phyloP scores from a whole-genome alignment of 2,113 vertebrate genomes.

The Oreochromis aureus region DNA sequence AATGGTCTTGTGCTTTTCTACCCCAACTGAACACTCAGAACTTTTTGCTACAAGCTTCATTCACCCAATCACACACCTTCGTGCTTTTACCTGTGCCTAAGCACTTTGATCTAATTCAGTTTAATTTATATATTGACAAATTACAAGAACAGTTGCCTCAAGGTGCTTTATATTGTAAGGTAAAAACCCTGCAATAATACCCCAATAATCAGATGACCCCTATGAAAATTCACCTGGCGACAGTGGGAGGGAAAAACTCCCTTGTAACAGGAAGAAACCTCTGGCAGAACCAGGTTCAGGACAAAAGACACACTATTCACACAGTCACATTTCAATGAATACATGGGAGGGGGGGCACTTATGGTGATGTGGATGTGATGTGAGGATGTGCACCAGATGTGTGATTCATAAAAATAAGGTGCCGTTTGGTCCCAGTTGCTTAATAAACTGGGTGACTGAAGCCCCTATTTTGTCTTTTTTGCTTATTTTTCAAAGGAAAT shows the following conservation, averaged over 20 bases:
- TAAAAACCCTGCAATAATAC: background rate
- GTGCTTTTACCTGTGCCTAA: background rate
- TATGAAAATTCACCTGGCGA: accelerated
- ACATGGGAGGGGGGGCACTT: background rate
- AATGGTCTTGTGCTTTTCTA: background rate
- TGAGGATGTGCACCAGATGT: background rate
- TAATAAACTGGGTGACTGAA: background rate
- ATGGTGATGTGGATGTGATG: background rate
- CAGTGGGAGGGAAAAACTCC: background rate
- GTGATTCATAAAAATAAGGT: background rate
- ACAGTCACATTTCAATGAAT: background rate
- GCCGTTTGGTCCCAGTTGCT: background rate
- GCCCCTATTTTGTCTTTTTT: background rate
- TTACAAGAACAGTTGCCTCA: background rate
- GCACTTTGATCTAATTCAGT: background rate
- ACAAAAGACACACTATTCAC: background rate
- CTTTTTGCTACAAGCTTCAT: background rate
- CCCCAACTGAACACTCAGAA: background rate
- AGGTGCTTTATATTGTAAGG: background rate
- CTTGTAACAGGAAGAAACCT: background rate
- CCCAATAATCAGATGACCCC: background rate
- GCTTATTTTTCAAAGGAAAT: background rate
- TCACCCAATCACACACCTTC: background rate
- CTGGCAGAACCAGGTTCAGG: background rate
- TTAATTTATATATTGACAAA: background rate